Base-by-base conservation (phyloP, 2,888 invertebrate genomes). In the Liopterus haemorrhoidalis region DNA sequence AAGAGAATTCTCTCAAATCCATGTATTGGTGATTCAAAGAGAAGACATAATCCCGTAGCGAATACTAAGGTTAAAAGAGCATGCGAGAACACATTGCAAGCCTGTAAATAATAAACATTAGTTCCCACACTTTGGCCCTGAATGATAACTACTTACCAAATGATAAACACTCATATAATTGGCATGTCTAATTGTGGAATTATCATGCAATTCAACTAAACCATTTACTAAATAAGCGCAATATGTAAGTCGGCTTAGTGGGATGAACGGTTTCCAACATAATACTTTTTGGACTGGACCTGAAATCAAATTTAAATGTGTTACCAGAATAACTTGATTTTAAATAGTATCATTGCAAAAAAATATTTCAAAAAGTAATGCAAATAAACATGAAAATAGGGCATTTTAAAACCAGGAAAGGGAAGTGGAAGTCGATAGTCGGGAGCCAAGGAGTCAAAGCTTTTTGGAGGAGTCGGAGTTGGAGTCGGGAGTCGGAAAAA, bases 211-310 rank as follows among this genome's bases (percentile, higher is more conserved):
- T 60, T 81, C 82, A 0, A 85, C 72, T 15, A 83, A 67, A 2
- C 84, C 84, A 59, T 85, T 84, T 20, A 81, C 75, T 38, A 85
- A 70, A 62, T 84, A 85, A 1, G 82, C 82, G 54, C 82, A 81
- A 60, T 81, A 85, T 0, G 83, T 82, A 44, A 85, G 64, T 54
- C 82, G 72, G 50, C 82, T 79, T 12, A 84, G 67, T 0, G 82
- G 81, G 19, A 76, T 74, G 53, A 82, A 74, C 35, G 75, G 68
- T 57, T 75, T 75, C 77, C 78, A 79, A 1, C 71, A 72, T 32
- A 82, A 60, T 48, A 81, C 64, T 53, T 68, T 74, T 19, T 71
- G 72, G 1, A 81, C 55, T 4, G 75, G 59, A 35, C 75, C 79
- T 81, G 61, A 18, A 69, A 69, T 30, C 19, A 49, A 16, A 45